These are phyloP conservation scores for Pontoporia blainvillei DNA, from an alignment of 2,113 vertebrate genomes.

Conservation along the genomic window DNA sequence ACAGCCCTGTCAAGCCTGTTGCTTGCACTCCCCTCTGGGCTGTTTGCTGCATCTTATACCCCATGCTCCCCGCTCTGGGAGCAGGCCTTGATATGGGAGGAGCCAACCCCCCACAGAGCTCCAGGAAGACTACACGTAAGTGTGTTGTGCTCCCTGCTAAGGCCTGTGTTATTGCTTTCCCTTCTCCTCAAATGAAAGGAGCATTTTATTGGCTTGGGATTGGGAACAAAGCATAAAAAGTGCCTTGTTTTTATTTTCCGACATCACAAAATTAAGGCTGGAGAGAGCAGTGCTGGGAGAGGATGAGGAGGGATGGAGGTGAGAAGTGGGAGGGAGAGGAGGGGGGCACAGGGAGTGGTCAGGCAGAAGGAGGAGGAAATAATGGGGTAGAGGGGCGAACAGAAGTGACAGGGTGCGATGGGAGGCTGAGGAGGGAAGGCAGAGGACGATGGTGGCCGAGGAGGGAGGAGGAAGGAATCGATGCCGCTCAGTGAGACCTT, in stretches of 20 bases:
- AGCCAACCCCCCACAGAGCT: not conserved
- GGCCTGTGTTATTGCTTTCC: constrained; percentile 34
- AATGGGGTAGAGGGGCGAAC: not conserved
- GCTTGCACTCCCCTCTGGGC: accelerated
- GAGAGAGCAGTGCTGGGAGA: not conserved
- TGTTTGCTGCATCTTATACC: not conserved
- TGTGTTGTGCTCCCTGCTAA: not conserved
- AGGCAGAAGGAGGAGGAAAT: not conserved
- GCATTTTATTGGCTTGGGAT: constrained; percentile 39
- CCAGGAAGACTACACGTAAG: not conserved
- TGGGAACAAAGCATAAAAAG: constrained; percentile 27
- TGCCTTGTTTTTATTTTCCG: constrained; percentile 36
- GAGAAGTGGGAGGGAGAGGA: not conserved
- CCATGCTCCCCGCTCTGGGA: not conserved
- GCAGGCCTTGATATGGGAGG: not conserved
- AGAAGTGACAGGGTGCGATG: not conserved
- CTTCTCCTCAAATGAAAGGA: constrained; percentile 2
- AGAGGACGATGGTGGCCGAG: not conserved
- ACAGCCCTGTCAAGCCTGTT: not conserved
- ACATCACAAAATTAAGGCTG: not conserved
- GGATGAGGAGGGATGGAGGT: not conserved
- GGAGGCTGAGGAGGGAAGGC: too few relatives aligned
- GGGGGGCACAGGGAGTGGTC: accelerated
- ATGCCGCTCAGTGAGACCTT: accelerated
- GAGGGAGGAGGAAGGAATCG: not conserved